These are phyloP conservation scores for Hippocampus zosterae DNA, from an alignment of 2,113 vertebrate species.

Conservation along the genomic window DNA sequence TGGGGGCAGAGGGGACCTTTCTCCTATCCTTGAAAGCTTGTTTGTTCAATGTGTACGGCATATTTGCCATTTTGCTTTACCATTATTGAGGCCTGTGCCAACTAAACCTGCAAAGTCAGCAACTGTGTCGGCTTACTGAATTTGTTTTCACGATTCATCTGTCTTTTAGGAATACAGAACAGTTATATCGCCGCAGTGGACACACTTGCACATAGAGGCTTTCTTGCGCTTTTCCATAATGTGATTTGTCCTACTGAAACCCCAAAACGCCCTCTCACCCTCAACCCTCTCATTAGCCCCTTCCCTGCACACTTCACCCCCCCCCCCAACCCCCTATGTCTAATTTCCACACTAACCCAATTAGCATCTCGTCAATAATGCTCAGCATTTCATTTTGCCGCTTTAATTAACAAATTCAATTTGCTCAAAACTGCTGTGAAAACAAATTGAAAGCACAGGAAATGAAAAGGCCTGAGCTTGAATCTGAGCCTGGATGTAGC, in stretches of 20 bases:
- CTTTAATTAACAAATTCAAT: constrained; percentile 99
- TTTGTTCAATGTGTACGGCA: background rate
- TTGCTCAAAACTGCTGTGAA: constrained; percentile 96
- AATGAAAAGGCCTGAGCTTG: constrained; percentile 83
- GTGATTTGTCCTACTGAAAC: constrained; percentile 94
- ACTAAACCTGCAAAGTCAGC: background rate
- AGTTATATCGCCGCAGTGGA: constrained; percentile 53
- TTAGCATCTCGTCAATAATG: constrained; percentile 99
- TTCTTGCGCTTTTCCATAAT: constrained; percentile 80
- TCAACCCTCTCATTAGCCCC: constrained; percentile 62
- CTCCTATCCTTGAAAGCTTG: background rate
- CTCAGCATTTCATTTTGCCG: constrained; percentile 99
- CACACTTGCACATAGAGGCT: constrained; percentile 67
- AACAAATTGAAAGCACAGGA: constrained; percentile 98
- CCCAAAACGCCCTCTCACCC: constrained; percentile 73
- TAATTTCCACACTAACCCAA: constrained; percentile 92
- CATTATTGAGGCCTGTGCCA: background rate
- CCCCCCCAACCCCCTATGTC: constrained; percentile 76
- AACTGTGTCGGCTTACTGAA: background rate
- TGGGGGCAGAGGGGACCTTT: no score
- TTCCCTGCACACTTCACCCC: constrained; percentile 69
- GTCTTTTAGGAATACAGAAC: background rate
- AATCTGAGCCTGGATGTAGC: constrained; percentile 69
- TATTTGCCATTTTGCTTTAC: constrained; percentile 1
- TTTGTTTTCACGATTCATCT: background rate